Evolutionary conservation across 2,113 vertebrate genomes (phyloP).

Genomic region (Poeciliopsis prolifica): DNA sequence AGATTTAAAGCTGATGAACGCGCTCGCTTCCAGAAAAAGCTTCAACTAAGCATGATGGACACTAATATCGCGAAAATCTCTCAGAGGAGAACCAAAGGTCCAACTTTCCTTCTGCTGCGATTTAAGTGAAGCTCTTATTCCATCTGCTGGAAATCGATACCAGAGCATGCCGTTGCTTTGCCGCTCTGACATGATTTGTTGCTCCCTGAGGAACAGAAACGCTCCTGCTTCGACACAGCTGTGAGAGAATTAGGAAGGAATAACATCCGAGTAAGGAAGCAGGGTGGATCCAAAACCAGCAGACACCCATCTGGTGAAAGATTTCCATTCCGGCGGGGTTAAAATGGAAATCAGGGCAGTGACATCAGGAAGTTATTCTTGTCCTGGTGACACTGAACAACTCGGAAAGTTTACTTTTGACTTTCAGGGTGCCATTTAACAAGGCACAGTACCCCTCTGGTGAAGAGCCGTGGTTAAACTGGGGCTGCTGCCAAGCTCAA

Average conservation of each 20-base stretch:
- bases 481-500: constrained; percentile 35
- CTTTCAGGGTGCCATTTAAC: constrained; percentile 7
- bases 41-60: not conserved
- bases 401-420: not conserved
- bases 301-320: not conserved
- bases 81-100: constrained; percentile 4
- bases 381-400: constrained; percentile 2
- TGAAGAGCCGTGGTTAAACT: constrained; percentile 13
- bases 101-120: constrained; percentile 34
- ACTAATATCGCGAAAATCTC: constrained; percentile 19
- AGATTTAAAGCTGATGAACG: not conserved
- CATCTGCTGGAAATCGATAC: constrained; percentile 59
- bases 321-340: not conserved
- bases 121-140: constrained; percentile 50
- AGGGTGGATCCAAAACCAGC: not conserved
- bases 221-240: not conserved
- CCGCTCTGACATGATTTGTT: constrained; percentile 35
- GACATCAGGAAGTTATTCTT: constrained; percentile 5
- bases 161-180: constrained; percentile 47
- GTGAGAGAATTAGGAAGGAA: not conserved
- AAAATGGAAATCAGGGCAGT: not conserved
- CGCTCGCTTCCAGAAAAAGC: not conserved
- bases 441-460: not conserved
- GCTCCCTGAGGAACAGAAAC: constrained; percentile 25
- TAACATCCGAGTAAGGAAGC: not conserved